Evolutionary conservation across 2,888 invertebrate genomes (phyloP), one percentile per base, ranked within the genome.

Genomic region (Patella depressa): DNA sequence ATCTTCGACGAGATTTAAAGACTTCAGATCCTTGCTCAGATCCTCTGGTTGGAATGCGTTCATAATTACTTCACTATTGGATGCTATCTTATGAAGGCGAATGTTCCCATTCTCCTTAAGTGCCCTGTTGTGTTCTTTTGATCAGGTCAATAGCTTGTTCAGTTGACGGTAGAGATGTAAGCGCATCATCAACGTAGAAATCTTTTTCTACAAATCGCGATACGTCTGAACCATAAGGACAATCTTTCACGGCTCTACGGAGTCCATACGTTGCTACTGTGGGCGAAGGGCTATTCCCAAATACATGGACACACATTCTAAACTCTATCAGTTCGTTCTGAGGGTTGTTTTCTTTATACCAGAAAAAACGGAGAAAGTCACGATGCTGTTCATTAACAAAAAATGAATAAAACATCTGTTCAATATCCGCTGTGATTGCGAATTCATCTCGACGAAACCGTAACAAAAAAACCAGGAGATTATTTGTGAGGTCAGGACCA

Each of bases 101-200:
- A 80, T 71, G 65, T 80, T 80, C 3, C 82, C 81, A 11, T 74
- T 11, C 45, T 19, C 59, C 71, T 69, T 69, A 12, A 82, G 70
- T 9, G 78, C n/a, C 80, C 15, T 75, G n/a, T 53, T 81, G 81
- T 17, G 82, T 84, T 2, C 78, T 74, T 54, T 74, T 78, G 73
- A 84, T 53, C 17, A 84, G 72, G 53, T 78, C 72, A 14, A 79
- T 65, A 2, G 82, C 83, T 55, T 79, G 24, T 15, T 79, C 76
- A 4, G 4, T 17, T n/a, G 78, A 59, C 14, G 78, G 72, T 3
- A 73, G 24, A 15, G 84, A 83, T 11, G 76, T 69, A 2, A 85
- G 24, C 3, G 76, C 82, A 69, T 85, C 83, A 73, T 85, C 83
- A 5, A 85, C 79, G 74, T 85, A 85, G 77, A 83, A 85, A 69